Base-by-base conservation (phyloP, 2,888 invertebrate species). In the Dicyrtoma fusca region DNA sequence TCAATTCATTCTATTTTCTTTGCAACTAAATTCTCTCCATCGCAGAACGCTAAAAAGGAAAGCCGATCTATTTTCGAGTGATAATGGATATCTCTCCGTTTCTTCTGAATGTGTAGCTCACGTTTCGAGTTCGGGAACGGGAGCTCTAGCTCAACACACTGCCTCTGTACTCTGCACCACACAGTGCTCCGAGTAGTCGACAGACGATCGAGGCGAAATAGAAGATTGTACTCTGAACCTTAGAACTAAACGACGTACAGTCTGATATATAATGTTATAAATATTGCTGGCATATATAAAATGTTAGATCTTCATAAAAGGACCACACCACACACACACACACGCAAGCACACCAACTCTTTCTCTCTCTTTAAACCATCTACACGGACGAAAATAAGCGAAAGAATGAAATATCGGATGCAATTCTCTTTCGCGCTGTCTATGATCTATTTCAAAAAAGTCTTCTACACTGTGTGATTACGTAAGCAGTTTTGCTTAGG, bases 61-160 rank as follows among this genome's bases (percentile, higher is more conserved):
- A 53, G 53, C 53, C 53, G 53, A 53, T 53, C 53, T 53, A 53
- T 53, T 53, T 53, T 53, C 53, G 19, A 53, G 19, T 53, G 53
- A 53, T 53, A 53, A 53, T 53, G 53, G 53, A 53, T 53, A 53
- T 53, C 53, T 53, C 53, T 53, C 19, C 17, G 21, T 23, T 53
- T 23, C 53, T 53, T 23, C 53, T 17, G 19, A 19, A 17, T 53
- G 21, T 53, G 19, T 53, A 17, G 49, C 34, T 34, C 3, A 34
- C 34, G 21, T 53, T 53, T 53, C 53, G 53, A 19, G 1, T 53
- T 53, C 53, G 53, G 53, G 21, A 53, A 53, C 11, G 17, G 19
- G 53, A 21, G 53, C 17, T 34, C 34, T n/a, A 34, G 34, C 34
- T n/a, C n/a, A n/a, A n/a, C n/a, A n/a, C n/a, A 34, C 4, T 34